Conservation (phyloP, 2,888 invertebrate species). For the Disparrhopalites patrizii region DNA sequence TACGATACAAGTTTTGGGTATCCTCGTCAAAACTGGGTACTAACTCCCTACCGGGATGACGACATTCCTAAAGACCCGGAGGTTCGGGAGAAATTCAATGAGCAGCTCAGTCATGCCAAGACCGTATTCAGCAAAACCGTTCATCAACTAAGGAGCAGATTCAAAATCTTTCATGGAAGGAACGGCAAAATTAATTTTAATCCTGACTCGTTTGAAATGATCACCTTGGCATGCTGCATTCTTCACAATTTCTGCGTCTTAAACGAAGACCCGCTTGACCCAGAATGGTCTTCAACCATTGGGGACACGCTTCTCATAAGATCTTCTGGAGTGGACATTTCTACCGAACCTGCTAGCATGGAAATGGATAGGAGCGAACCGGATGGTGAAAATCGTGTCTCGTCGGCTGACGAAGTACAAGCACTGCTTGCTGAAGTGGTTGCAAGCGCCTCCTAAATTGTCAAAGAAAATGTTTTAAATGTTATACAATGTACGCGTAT, state of each 20-base stretch:
- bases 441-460: no score
- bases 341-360: neutral
- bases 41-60: neutral
- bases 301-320: constrained; percentile 30
- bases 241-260: constrained; percentile 42
- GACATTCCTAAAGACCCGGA: constrained; percentile 12
- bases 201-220: constrained; percentile 39
- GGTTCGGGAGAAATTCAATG: constrained; percentile 29
- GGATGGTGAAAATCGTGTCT: neutral
- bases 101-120: constrained; percentile 28
- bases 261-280: constrained; percentile 32
- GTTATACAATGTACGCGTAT: no score
- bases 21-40: neutral
- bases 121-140: constrained; percentile 33
- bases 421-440: neutral
- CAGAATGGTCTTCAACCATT: constrained; percentile 30
- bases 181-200: constrained; percentile 41
- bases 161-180: constrained; percentile 40
- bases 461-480: no score
- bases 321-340: neutral
- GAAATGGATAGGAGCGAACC: neutral
- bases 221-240: constrained; percentile 39
- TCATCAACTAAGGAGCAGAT: constrained; percentile 34
- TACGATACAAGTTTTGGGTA: constrained; percentile 10
- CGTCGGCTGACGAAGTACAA: neutral